Evolutionary conservation across 2,113 vertebrate species (phyloP).

Genomic region (Malaclemys terrapin): DNA sequence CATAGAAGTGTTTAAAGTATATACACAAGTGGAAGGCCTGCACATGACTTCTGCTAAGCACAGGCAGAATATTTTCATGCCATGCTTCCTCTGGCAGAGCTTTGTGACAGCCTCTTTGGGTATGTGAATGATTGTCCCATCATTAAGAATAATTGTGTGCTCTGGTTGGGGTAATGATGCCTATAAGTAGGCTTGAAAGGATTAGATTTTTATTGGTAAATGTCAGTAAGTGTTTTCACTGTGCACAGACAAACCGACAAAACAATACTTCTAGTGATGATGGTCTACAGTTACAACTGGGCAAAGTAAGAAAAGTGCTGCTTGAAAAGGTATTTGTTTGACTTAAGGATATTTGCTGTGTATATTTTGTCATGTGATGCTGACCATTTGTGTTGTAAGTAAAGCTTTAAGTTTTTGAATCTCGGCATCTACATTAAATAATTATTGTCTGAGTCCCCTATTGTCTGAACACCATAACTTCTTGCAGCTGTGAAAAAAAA

Average conservation of each 20-base stretch:
- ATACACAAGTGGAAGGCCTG: background rate
- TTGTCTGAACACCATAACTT: background rate
- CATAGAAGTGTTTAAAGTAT: slow-evolving; percentile 13
- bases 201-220: background rate
- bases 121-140: slow-evolving; percentile 9
- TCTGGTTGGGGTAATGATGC: background rate
- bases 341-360: background rate
- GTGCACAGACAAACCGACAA: background rate
- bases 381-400: background rate
- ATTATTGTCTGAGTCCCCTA: background rate
- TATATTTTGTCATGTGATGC: background rate
- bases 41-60: background rate
- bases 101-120: background rate
- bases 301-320: background rate
- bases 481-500: background rate
- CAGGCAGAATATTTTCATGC: background rate
- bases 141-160: background rate
- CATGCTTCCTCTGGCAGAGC: background rate
- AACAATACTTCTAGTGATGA: background rate
- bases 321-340: background rate
- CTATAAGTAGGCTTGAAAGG: background rate
- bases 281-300: background rate
- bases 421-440: background rate
- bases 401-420: background rate
- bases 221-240: background rate